Conservation (phyloP, 2,888 invertebrate genomes). For the Agriotes lineatus region DNA sequence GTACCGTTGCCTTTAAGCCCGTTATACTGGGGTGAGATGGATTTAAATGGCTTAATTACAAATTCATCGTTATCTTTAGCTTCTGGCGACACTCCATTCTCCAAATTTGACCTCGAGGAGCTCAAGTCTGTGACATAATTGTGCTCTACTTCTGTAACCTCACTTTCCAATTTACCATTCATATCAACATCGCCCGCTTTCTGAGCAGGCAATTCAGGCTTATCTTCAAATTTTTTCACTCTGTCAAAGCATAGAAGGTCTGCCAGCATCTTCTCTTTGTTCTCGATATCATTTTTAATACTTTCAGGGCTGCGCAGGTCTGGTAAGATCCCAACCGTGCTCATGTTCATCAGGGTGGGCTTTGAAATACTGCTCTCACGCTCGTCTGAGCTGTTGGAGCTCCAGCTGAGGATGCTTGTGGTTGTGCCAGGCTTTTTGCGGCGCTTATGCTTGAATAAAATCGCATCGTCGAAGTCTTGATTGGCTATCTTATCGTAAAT, state of each 20-base stretch:
- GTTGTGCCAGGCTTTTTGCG: conserved; percentile 59
- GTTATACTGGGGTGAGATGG: neutral
- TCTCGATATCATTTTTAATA: conserved; percentile 78
- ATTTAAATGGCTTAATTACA: neutral
- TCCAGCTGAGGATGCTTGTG: conserved; percentile 54
- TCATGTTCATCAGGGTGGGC: conserved; percentile 67
- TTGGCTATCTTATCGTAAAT: conserved; percentile 79
- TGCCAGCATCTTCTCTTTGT: conserved; percentile 80
- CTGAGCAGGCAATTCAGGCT: neutral
- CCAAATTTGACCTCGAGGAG: neutral
- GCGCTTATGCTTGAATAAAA: conserved; percentile 74
- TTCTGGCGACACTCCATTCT: neutral
- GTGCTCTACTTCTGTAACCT: neutral
- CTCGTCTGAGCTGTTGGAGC: conserved; percentile 61
- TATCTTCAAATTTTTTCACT: conserved; percentile 47
- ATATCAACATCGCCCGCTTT: neutral
- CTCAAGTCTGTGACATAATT: too few relatives aligned
- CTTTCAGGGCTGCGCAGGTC: conserved; percentile 74
- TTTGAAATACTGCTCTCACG: conserved; percentile 55
- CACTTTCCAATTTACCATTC: neutral
- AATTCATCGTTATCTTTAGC: neutral
- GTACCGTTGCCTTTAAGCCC: neutral
- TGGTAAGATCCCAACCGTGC: conserved; percentile 66
- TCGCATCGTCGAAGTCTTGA: conserved; percentile 79
- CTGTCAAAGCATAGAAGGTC: conserved; percentile 75